Evolutionary conservation across 2,113 vertebrate genomes (phyloP).

Genomic region (Syngnathoides biaculeatus): DNA sequence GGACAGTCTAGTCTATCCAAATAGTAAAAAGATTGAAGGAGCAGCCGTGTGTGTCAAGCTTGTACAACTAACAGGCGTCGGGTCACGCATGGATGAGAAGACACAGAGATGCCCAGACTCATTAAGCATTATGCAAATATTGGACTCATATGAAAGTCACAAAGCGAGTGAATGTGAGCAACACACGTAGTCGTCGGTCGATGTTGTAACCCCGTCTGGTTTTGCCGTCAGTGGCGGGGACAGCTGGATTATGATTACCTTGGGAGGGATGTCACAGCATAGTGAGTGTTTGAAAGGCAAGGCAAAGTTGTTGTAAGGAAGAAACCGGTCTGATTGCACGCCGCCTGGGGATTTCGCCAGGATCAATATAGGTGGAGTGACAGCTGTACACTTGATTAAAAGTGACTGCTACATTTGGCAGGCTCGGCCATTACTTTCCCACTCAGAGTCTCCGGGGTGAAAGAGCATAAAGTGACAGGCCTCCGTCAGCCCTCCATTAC

Average conservation of each 20-base stretch:
- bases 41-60: conserved; percentile 13
- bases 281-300: conserved; percentile 67
- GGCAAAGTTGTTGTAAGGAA: conserved; percentile 62
- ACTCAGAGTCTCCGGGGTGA: conserved; percentile 67
- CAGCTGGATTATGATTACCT: conserved; percentile 66
- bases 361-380: conserved; percentile 76
- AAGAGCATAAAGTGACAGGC: conserved; percentile 75
- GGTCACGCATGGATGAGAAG: conserved; percentile 9
- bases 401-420: conserved; percentile 80
- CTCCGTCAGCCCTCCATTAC: conserved; percentile 75
- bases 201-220: conserved; percentile 40
- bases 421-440: conserved; percentile 74
- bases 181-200: conserved; percentile 15
- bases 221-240: conserved; percentile 49
- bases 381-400: conserved; percentile 77
- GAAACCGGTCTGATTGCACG: conserved; percentile 56
- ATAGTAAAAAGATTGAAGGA: conserved; percentile 36
- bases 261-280: conserved; percentile 38
- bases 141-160: conserved; percentile 24
- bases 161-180: conserved; percentile 10
- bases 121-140: conserved; percentile 31
- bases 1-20: conserved; percentile 17
- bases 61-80: conserved; percentile 26
- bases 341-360: conserved; percentile 59
- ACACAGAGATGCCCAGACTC: conserved; percentile 16